Percentiles rank a stretch among this genome's conserved stretches.
phyloP scores from a whole-genome alignment of 1,140 invertebrate species.

The Procambarus clarkii region DNA sequence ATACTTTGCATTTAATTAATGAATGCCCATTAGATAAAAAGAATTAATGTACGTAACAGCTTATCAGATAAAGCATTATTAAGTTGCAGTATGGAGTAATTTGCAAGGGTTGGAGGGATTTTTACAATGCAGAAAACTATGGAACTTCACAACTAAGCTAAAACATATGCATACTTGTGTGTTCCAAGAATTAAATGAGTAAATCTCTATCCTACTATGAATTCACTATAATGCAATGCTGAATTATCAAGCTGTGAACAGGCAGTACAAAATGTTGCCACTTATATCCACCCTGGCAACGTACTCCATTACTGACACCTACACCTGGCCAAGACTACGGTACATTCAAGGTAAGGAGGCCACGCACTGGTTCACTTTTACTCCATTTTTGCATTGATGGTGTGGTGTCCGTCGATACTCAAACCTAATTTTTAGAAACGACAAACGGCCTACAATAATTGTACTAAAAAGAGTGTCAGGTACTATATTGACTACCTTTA shows the following conservation, averaged over 20 bases:
- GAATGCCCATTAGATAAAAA: slow-evolving; percentile 82
- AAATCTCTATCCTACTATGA: slow-evolving; percentile 23
- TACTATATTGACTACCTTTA: slow-evolving; percentile 53
- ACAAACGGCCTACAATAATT: slow-evolving; percentile 33
- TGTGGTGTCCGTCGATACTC: slow-evolving; percentile 50
- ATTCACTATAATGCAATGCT: slow-evolving; percentile 8
- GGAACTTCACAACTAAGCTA: slow-evolving; percentile 33
- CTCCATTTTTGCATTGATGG: slow-evolving; percentile 55
- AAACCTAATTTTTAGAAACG: slow-evolving; percentile 44
- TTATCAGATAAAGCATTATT: slow-evolving; percentile 63
- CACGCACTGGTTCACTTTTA: slow-evolving; percentile 68
- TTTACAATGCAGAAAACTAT: slow-evolving; percentile 15
- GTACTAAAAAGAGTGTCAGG: slow-evolving; percentile 55
- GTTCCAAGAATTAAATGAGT: slow-evolving; percentile 8
- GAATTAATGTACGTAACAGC: slow-evolving; percentile 73
- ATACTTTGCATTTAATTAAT: slow-evolving; percentile 93
- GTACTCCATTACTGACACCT: slow-evolving; percentile 64
- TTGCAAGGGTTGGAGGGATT: slow-evolving; percentile 77
- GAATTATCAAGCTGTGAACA: slow-evolving; percentile 15
- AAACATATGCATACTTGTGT: not conserved
- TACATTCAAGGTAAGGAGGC: slow-evolving; percentile 62
- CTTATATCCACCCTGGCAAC: slow-evolving; percentile 46
- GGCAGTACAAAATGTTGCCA: slow-evolving; percentile 15
- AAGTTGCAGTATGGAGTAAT: slow-evolving; percentile 63
- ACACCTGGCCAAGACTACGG: slow-evolving; percentile 58